Evolutionary conservation across 1,140 invertebrate species (phyloP).

Genomic region (Drosophila biarmipes): DNA sequence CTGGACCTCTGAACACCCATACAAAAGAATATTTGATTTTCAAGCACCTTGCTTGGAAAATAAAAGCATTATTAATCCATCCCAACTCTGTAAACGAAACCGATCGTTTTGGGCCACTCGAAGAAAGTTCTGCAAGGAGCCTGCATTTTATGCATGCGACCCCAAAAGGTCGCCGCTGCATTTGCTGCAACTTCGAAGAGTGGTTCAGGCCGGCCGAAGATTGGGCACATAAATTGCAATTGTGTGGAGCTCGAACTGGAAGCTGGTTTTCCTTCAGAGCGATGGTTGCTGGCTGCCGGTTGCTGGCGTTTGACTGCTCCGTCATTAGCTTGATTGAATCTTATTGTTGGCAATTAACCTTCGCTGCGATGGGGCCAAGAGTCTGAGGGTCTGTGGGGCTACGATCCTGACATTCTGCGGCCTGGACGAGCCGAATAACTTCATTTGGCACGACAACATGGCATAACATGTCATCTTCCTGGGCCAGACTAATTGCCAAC

Average conservation of each 20-base stretch:
- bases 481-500: conserved; percentile 69
- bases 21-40: neutral
- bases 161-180: conserved; percentile 57
- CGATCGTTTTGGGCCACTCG: conserved; percentile 19
- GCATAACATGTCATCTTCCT: conserved; percentile 76
- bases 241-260: conserved; percentile 42
- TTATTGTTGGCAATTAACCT: conserved; percentile 82
- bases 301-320: conserved; percentile 45
- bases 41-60: neutral
- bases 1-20: no score
- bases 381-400: conserved; percentile 35
- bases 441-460: conserved; percentile 68
- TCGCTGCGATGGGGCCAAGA: conserved; percentile 63
- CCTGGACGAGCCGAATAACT: conserved; percentile 58
- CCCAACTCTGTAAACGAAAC: neutral
- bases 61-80: conserved; percentile 5
- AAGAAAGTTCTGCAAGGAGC: conserved; percentile 62
- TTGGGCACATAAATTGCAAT: conserved; percentile 74
- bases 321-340: conserved; percentile 83
- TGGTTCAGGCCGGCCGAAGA: conserved; percentile 12
- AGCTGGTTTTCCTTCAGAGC: conserved; percentile 23
- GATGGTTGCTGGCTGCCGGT: conserved; percentile 23
- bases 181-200: conserved; percentile 13
- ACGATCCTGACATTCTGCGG: conserved; percentile 17
- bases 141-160: conserved; percentile 74